These are phyloP conservation scores for Bradypodion ventrale DNA, from an alignment of 2,797 vertebrate genomes.

Conservation along the genomic window DNA sequence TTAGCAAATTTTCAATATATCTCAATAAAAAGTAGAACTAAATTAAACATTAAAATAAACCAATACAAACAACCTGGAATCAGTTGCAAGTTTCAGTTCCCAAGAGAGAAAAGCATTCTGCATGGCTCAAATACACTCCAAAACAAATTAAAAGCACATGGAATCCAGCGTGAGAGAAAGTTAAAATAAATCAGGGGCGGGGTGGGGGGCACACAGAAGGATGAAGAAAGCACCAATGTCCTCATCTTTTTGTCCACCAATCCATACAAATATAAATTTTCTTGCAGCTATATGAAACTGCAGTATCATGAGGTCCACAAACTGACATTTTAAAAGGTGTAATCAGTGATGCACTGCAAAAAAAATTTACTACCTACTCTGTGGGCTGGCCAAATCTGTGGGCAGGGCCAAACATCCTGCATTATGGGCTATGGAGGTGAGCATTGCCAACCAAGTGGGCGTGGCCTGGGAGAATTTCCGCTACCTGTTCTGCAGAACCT, in stretches of 20 bases:
- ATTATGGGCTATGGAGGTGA: no score
- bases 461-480: no score
- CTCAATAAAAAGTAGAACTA: background rate
- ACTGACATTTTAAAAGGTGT: slow-evolving; percentile 10
- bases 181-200: background rate
- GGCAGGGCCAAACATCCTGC: no score
- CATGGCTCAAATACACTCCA: background rate
- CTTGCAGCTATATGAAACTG: slow-evolving; percentile 1
- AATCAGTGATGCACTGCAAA: no score
- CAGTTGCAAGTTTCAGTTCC: background rate
- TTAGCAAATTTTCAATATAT: background rate
- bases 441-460: no score
- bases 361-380: no score
- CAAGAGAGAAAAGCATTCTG: background rate
- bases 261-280: background rate
- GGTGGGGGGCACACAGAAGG: background rate
- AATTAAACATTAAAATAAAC: background rate
- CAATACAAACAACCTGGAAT: background rate
- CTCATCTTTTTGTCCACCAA: background rate
- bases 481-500: no score
- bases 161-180: background rate
- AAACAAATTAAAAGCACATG: background rate
- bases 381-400: no score
- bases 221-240: background rate
- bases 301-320: background rate